These are phyloP conservation scores for Drosophila suzukii DNA, from an alignment of 1,140 invertebrate species.

Conservation along the genomic window DNA sequence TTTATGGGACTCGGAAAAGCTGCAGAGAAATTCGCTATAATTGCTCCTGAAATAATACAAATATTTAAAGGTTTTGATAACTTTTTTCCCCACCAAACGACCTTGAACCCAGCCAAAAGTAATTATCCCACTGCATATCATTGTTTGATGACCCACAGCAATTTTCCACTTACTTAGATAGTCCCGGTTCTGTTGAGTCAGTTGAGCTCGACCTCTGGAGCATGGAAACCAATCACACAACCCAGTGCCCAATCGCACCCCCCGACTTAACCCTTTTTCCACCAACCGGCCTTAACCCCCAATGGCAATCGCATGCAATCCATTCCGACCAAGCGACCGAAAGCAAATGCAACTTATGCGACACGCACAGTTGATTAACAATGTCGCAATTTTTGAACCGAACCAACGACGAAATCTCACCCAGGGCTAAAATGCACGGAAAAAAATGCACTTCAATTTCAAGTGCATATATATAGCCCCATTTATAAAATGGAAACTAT, in stretches of 20 bases:
- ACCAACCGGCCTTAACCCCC: slow-evolving; percentile 4
- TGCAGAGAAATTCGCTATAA: neutral
- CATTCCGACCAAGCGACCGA: slow-evolving; percentile 30
- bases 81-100: neutral
- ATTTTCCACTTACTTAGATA: slow-evolving; percentile 38
- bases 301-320: slow-evolving; percentile 27
- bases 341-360: slow-evolving; percentile 64
- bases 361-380: slow-evolving; percentile 78
- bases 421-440: slow-evolving; percentile 1
- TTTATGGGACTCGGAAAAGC: neutral
- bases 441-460: neutral
- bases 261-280: neutral
- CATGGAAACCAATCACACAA: slow-evolving; percentile 21
- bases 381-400: slow-evolving; percentile 74
- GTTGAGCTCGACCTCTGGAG: slow-evolving; percentile 6
- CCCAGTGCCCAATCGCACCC: neutral
- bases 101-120: slow-evolving; percentile 9
- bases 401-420: slow-evolving; percentile 30
- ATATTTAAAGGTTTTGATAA: neutral
- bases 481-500: too few relatives aligned
- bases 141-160: slow-evolving; percentile 20
- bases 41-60: neutral
- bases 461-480: too few relatives aligned
- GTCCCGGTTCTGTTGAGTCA: slow-evolving; percentile 10
- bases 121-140: slow-evolving; percentile 1